These are phyloP conservation scores for Acanthiza pusilla DNA, from an alignment of 2,797 vertebrate species.

Conservation along the genomic window DNA sequence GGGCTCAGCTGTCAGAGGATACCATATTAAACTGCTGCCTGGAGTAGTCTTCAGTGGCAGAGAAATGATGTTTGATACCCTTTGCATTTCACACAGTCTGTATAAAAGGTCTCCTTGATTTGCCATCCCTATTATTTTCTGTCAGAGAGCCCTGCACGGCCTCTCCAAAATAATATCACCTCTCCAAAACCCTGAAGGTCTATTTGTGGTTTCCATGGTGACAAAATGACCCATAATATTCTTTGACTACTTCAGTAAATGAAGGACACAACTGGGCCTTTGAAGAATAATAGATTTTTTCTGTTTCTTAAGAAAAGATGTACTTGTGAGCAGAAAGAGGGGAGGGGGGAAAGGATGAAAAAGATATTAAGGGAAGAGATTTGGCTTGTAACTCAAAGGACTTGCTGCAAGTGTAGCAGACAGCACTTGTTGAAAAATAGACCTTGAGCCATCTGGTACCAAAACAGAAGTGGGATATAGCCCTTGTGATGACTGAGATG, in stretches of 20 bases:
- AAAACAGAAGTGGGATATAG: slow-evolving; percentile 37
- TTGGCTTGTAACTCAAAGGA: slow-evolving; percentile 31
- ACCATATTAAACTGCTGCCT: slow-evolving; percentile 54
- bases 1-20: slow-evolving; percentile 63
- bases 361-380: slow-evolving; percentile 48
- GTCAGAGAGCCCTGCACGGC: slow-evolving; percentile 26
- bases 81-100: slow-evolving; percentile 47
- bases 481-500: slow-evolving; percentile 42
- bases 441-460: slow-evolving; percentile 56
- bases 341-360: not conserved
- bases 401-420: slow-evolving; percentile 51
- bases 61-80: slow-evolving; percentile 55
- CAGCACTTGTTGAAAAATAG: slow-evolving; percentile 67
- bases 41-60: slow-evolving; percentile 55
- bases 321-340: slow-evolving; percentile 32
- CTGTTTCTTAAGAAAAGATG: slow-evolving; percentile 42
- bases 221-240: slow-evolving; percentile 69
- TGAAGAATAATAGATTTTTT: slow-evolving; percentile 59
- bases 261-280: slow-evolving; percentile 54
- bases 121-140: slow-evolving; percentile 66
- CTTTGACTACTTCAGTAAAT: slow-evolving; percentile 60
- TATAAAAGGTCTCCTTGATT: slow-evolving; percentile 67
- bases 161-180: slow-evolving; percentile 66
- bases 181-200: slow-evolving; percentile 62
- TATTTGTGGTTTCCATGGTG: slow-evolving; percentile 65